Evolutionary conservation across 2,888 invertebrate species (phyloP).

Genomic region (Perizoma flavofasciatum): DNA sequence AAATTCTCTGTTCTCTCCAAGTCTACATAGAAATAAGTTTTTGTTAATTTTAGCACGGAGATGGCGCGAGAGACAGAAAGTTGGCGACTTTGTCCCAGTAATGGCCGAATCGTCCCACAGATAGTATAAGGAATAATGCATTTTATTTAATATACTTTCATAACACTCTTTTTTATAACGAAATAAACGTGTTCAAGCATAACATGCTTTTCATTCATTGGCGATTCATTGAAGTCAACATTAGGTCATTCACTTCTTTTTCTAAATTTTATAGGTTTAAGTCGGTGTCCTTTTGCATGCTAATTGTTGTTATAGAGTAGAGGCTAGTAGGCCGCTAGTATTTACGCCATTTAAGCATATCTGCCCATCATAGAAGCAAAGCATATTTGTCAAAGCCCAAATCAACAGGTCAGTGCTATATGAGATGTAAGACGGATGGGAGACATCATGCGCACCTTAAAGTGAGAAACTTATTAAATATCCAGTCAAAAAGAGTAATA

Average conservation of each 20-base stretch:
- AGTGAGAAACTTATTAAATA: no score
- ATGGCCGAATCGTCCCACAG: constrained; percentile 76
- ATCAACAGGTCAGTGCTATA: no score
- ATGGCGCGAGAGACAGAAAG: constrained; percentile 74
- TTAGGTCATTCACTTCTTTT: constrained; percentile 82
- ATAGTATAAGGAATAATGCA: constrained; percentile 74
- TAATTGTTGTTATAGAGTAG: constrained; percentile 51
- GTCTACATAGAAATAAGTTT: constrained; percentile 47
- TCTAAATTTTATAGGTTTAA: constrained; percentile 42
- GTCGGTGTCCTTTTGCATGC: constrained; percentile 77
- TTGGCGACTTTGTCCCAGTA: constrained; percentile 76
- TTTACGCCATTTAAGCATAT: constrained; percentile 14
- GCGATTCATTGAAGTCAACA: constrained; percentile 59
- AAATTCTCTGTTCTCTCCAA: constrained; percentile 8
- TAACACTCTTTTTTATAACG: constrained; percentile 64
- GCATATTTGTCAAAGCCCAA: no score
- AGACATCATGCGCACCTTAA: no score
- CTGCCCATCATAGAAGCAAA: no score
- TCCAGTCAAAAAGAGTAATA: no score
- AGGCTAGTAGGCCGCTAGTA: constrained; percentile 33
- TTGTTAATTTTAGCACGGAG: constrained; percentile 77
- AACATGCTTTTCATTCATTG: constrained; percentile 81
- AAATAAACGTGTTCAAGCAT: constrained; percentile 70
- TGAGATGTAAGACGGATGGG: no score
- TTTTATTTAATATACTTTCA: constrained; percentile 43